Evolutionary conservation across 2,113 vertebrate genomes (phyloP).

Genomic region (Rhipidura dahli): DNA sequence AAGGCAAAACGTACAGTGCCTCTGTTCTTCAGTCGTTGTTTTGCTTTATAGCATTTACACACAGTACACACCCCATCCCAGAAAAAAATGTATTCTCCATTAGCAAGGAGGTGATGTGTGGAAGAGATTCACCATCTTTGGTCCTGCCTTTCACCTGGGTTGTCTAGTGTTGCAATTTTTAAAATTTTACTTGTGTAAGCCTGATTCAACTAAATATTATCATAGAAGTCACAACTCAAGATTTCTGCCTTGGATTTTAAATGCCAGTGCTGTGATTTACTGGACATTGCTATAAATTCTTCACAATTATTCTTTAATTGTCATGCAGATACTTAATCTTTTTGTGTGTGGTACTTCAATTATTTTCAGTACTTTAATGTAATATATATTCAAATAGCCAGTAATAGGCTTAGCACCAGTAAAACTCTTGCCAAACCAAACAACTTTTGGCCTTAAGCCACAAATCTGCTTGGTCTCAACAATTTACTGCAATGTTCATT

Average conservation of each 20-base stretch:
- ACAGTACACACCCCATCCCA: neutral
- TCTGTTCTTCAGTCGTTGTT: neutral
- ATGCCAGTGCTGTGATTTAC: neutral
- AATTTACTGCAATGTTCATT: neutral
- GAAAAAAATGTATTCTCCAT: neutral
- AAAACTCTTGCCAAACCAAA: conserved; percentile 15
- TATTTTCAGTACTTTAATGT: neutral
- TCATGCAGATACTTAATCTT: neutral
- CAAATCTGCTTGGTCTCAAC: neutral
- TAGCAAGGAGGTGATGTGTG: neutral
- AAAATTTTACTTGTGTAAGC: neutral
- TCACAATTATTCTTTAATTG: neutral
- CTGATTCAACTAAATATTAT: neutral
- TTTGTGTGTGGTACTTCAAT: neutral
- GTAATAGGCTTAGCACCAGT: neutral
- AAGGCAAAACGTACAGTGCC: neutral
- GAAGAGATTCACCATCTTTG: neutral
- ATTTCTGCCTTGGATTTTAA: neutral
- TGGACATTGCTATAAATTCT: neutral
- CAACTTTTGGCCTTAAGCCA: neutral
- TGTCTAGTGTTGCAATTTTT: neutral
- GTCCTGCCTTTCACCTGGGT: neutral
- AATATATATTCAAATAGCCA: conserved; percentile 1
- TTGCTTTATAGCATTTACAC: neutral
- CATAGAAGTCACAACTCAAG: neutral